These are phyloP conservation scores for Peromyscus maniculatus DNA, from an alignment of 2,113 vertebrate species.

Conservation along the genomic window DNA sequence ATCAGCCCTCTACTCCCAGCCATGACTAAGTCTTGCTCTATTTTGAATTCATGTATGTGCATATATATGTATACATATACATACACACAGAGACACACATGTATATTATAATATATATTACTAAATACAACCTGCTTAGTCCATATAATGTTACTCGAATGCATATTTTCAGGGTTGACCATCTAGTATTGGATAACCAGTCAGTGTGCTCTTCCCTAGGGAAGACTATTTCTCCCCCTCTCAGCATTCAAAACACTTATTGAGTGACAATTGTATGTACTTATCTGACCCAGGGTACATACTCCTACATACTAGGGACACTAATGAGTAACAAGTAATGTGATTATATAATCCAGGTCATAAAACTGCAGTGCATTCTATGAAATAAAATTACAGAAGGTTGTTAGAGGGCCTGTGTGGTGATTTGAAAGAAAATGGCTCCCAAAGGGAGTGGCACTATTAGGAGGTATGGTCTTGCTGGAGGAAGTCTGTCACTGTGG, in stretches of 20 bases:
- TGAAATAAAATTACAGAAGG: background rate
- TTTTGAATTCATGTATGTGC: background rate
- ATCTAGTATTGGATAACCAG: background rate
- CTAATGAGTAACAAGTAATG: constrained; percentile 3
- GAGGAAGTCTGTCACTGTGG: background rate
- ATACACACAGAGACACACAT: too few relatives aligned
- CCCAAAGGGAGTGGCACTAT: background rate
- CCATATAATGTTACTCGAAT: too few relatives aligned
- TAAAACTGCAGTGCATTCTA: background rate
- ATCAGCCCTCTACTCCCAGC: background rate
- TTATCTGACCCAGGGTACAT: background rate
- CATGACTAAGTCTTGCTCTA: background rate
- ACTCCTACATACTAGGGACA: background rate
- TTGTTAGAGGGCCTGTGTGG: background rate
- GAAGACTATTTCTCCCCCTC: background rate
- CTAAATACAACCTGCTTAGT: background rate
- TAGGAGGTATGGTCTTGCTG: background rate
- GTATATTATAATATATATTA: background rate
- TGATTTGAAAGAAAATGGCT: background rate
- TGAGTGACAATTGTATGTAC: background rate
- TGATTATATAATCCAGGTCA: background rate
- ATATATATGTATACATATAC: background rate
- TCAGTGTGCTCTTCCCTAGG: background rate
- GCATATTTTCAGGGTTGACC: background rate
- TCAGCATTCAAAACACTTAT: background rate